Conservation (phyloP, 2,113 vertebrate species). For the Entomyzon cyanotis region DNA sequence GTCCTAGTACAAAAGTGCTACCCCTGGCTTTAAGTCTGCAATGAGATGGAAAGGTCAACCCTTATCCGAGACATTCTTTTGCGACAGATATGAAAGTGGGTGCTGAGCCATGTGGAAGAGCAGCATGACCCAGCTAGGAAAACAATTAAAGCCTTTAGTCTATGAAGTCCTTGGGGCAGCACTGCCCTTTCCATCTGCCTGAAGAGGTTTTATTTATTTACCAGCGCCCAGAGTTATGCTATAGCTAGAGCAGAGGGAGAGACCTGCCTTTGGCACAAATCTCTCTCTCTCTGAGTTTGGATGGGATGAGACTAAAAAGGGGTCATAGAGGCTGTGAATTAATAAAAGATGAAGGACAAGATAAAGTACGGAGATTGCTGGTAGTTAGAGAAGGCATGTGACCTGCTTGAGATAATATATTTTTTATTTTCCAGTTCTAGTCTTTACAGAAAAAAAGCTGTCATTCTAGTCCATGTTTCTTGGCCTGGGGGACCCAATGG, state of each 20-base stretch:
- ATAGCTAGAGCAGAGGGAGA: not conserved
- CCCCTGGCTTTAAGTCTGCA: not conserved
- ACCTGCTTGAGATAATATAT: not conserved
- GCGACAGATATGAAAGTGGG: not conserved
- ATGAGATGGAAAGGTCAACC: not conserved
- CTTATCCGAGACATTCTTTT: not conserved
- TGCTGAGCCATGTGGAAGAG: not conserved
- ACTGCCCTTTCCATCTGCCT: not conserved
- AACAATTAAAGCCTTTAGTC: not conserved
- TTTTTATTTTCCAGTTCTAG: not conserved
- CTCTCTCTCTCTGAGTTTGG: not conserved
- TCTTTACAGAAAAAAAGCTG: not conserved
- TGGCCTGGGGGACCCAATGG: fast-evolving
- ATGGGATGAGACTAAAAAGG: not conserved
- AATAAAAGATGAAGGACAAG: not conserved
- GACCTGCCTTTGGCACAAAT: not conserved
- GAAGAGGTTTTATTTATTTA: not conserved
- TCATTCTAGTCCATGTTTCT: not conserved
- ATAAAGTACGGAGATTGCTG: not conserved
- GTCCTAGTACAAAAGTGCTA: not conserved
- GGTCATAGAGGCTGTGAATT: not conserved
- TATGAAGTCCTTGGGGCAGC: not conserved
- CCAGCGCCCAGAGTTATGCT: not conserved
- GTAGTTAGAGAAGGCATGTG: not conserved
- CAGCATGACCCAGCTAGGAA: not conserved